These are phyloP conservation scores for Saccostrea glomerata DNA, from an alignment of 1,140 invertebrate genomes.

Conservation along the genomic window DNA sequence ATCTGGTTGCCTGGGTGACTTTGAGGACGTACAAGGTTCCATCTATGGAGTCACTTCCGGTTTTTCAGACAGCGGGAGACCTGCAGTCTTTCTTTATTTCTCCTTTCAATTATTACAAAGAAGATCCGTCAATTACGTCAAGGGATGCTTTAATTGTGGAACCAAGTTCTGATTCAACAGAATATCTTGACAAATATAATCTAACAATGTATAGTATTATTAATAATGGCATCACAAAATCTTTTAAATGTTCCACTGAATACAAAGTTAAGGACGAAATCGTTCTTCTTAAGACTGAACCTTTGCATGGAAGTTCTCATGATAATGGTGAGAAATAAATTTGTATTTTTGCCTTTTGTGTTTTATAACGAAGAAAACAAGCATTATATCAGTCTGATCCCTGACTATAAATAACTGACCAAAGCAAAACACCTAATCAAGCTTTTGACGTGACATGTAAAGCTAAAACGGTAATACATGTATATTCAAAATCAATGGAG, in stretches of 20 bases:
- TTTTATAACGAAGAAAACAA: too few relatives aligned
- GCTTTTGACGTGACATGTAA: too few relatives aligned
- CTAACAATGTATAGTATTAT: background rate
- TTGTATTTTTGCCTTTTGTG: too few relatives aligned
- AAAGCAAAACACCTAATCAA: too few relatives aligned
- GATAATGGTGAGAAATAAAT: background rate
- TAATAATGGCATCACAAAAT: background rate
- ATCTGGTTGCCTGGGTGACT: constrained; percentile 73
- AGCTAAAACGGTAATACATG: too few relatives aligned
- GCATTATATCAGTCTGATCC: too few relatives aligned
- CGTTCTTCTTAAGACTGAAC: background rate
- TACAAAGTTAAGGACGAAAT: background rate
- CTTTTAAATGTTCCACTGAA: background rate
- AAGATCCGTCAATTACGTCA: constrained; percentile 67
- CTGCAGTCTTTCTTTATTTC: constrained; percentile 65
- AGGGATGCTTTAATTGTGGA: constrained; percentile 78
- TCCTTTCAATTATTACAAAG: constrained; percentile 73
- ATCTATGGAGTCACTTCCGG: constrained; percentile 71
- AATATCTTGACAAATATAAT: background rate
- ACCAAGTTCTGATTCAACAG: background rate
- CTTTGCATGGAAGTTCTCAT: background rate
- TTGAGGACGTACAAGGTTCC: constrained; percentile 72
- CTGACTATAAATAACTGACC: too few relatives aligned
- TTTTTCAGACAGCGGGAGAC: constrained; percentile 67
- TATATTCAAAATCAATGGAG: too few relatives aligned